These are phyloP conservation scores for Symphodus melops DNA, from an alignment of 2,113 vertebrate genomes.

Conservation along the genomic window DNA sequence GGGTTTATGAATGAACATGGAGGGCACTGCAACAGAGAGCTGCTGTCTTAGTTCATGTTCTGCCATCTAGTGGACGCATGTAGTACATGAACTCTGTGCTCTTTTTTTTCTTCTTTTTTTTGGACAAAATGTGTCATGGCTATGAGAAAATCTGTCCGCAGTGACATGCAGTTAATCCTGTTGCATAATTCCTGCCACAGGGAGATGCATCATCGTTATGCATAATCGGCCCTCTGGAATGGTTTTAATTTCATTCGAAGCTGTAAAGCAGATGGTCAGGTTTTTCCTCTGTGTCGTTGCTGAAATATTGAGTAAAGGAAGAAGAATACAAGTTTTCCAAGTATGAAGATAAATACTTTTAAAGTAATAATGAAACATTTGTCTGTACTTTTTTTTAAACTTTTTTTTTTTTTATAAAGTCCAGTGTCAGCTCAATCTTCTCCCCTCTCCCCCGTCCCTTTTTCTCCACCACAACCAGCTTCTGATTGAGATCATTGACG, in stretches of 20 bases:
- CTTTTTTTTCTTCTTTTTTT: neutral
- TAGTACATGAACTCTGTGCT: neutral
- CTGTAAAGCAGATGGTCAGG: neutral
- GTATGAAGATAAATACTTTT: neutral
- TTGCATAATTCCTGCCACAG: slow-evolving; percentile 16
- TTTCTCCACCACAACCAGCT: slow-evolving; percentile 78
- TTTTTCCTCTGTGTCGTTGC: neutral
- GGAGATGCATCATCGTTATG: neutral
- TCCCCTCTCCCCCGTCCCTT: neutral
- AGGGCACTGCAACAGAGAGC: slow-evolving; percentile 26
- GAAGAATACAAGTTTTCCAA: neutral
- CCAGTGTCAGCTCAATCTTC: neutral
- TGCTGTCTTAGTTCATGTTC: neutral
- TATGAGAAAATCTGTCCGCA: slow-evolving; percentile 5
- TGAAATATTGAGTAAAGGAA: neutral
- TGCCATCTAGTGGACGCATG: slow-evolving; percentile 66
- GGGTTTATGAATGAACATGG: slow-evolving; percentile 17
- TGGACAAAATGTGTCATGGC: neutral
- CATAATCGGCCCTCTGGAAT: slow-evolving; percentile 21
- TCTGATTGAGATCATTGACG: slow-evolving; percentile 93
- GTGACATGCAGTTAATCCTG: neutral
- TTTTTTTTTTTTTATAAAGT: too few relatives aligned
- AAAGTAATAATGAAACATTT: neutral
- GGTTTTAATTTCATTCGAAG: slow-evolving; percentile 15
- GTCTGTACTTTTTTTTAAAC: too few relatives aligned